Percentiles rank a stretch among this genome's conserved stretches.
Evolutionary conservation across 1,140 invertebrate genomes (phyloP).

Genomic region (Mercenaria mercenaria): DNA sequence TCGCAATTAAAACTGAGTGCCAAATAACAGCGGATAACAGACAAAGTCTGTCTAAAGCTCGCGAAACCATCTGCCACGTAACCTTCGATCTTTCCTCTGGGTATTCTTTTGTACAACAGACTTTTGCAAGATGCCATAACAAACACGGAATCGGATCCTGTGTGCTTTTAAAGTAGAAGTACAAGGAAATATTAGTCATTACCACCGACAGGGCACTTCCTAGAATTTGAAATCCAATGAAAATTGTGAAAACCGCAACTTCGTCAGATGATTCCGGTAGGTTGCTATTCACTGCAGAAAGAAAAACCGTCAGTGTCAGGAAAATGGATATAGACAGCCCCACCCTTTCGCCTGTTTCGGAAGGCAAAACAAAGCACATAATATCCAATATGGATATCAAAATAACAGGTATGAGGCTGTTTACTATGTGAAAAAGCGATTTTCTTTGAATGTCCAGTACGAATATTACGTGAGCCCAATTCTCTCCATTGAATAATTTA

Average conservation of each 20-base stretch:
- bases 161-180: constrained; percentile 2
- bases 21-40: neutral
- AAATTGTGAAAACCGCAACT: constrained; percentile 83
- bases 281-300: constrained; percentile 47
- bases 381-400: constrained; percentile 66
- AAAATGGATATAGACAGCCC: constrained; percentile 66
- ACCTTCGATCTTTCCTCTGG: neutral
- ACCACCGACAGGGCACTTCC: constrained; percentile 37
- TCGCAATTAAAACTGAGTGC: neutral
- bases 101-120: neutral
- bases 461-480: constrained; percentile 46
- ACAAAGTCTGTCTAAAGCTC: constrained; percentile 33
- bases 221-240: constrained; percentile 46
- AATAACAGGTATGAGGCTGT: constrained; percentile 58
- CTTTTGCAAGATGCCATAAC: neutral
- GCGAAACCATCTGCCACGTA: constrained; percentile 22
- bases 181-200: constrained; percentile 43
- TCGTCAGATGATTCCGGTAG: constrained; percentile 66
- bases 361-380: constrained; percentile 41
- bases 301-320: constrained; percentile 66
- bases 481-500: neutral
- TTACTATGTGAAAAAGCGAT: constrained; percentile 54
- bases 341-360: constrained; percentile 65
- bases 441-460: neutral
- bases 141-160: neutral